Evolutionary conservation across 2,888 invertebrate species (phyloP).

Genomic region (Andrena bicolor): DNA sequence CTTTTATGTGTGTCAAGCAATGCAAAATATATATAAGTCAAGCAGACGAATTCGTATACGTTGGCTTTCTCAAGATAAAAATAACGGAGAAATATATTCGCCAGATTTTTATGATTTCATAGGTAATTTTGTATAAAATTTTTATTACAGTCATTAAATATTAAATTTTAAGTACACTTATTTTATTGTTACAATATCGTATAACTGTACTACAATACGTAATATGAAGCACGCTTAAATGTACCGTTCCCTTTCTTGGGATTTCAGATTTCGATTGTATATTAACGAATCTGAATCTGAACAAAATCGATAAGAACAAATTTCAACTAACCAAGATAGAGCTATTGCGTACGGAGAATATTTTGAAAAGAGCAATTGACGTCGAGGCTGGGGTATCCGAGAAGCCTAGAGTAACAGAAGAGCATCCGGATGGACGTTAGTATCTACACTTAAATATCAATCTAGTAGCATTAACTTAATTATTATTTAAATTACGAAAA

Average conservation of each 20-base stretch:
- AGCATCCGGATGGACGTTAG: slow-evolving; percentile 94
- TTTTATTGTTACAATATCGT: slow-evolving; percentile 15
- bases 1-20: slow-evolving; percentile 95
- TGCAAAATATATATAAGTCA: slow-evolving; percentile 95
- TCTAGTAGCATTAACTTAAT: slow-evolving; percentile 9
- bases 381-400: slow-evolving; percentile 91
- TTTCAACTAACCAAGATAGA: slow-evolving; percentile 91
- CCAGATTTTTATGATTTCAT: slow-evolving; percentile 96
- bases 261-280: slow-evolving; percentile 94
- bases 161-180: slow-evolving; percentile 2
- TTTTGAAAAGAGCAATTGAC: slow-evolving; percentile 93
- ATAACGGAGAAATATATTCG: slow-evolving; percentile 91
- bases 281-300: slow-evolving; percentile 93
- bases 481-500: slow-evolving; percentile 9
- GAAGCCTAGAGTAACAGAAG: slow-evolving; percentile 89
- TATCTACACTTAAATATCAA: slow-evolving; percentile 70
- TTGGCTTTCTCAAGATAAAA: slow-evolving; percentile 94
- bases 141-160: slow-evolving; percentile 13
- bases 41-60: slow-evolving; percentile 95
- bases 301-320: slow-evolving; percentile 90
- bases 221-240: not conserved
- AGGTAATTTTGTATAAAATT: slow-evolving; percentile 85
- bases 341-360: slow-evolving; percentile 92
- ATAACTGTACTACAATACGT: not conserved
- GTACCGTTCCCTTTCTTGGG: slow-evolving; percentile 22